These are phyloP conservation scores for Orius laevigatus DNA, from an alignment of 1,140 invertebrate genomes.

Conservation along the genomic window DNA sequence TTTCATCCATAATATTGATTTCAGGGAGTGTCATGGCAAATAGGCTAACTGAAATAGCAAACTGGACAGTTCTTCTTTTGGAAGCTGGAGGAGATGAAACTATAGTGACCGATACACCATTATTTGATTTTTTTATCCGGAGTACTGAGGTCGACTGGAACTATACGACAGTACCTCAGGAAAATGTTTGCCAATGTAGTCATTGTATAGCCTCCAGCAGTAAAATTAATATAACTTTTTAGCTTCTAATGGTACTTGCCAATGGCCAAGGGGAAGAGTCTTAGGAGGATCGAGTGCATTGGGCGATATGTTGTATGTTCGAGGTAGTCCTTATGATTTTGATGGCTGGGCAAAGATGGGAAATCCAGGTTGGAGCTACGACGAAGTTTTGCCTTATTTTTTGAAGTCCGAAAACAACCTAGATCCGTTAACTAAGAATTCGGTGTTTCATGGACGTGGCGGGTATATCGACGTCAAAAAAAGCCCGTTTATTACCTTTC, in stretches of 20 bases:
- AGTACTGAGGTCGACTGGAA: conserved; percentile 11
- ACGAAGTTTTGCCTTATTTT: conserved; percentile 75
- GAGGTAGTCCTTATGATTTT: conserved; percentile 78
- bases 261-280: conserved; percentile 67
- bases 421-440: conserved; percentile 40
- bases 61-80: conserved; percentile 67
- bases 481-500: conserved; percentile 11
- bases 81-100: conserved; percentile 87
- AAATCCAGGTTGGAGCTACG: conserved; percentile 77
- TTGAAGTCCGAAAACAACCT: conserved; percentile 69
- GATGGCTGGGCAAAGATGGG: conserved; percentile 79
- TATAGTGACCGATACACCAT: conserved; percentile 73
- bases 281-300: conserved; percentile 58
- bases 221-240: conserved; percentile 16
- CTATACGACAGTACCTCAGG: conserved; percentile 10
- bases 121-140: conserved; percentile 22
- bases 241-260: conserved; percentile 37
- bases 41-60: conserved; percentile 51
- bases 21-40: conserved; percentile 74
- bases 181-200: conserved; percentile 11
- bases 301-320: conserved; percentile 81
- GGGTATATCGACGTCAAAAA: conserved; percentile 21
- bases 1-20: neutral
- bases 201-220: too few species aligned
- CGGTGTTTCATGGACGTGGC: neutral